Percentiles rank a stretch among this genome's conserved stretches.
Evolutionary conservation across 2,888 invertebrate species (phyloP).

Genomic region (Rutpela maculata): DNA sequence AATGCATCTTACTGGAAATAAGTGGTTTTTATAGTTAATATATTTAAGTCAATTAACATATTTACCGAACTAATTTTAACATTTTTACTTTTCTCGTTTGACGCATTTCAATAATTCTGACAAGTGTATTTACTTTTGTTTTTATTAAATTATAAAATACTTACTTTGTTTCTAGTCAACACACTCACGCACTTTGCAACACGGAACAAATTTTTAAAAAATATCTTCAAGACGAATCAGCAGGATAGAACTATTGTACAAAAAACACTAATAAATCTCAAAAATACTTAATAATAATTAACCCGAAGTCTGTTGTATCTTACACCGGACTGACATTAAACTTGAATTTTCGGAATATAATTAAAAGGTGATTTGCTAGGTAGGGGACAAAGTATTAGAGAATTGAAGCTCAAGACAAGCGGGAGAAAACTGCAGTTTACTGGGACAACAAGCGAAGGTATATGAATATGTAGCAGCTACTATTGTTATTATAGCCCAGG

Average conservation of each 20-base stretch:
- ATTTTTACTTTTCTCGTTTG: no score
- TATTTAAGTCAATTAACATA: no score
- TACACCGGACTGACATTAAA: conserved; percentile 26
- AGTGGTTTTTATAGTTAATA: no score
- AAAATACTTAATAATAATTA: neutral
- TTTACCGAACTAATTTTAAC: no score
- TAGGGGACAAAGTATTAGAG: neutral
- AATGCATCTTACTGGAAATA: no score
- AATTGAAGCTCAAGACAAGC: conserved; percentile 2
- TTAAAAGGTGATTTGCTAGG: conserved; percentile 5
- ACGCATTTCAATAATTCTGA: no score
- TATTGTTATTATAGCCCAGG: conserved; percentile 8
- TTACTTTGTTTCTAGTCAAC: neutral
- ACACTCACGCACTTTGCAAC: neutral
- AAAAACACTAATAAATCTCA: neutral
- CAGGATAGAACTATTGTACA: neutral
- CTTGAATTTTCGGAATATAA: neutral
- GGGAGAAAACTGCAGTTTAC: conserved; percentile 2
- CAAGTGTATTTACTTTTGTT: no score
- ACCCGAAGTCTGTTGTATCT: neutral
- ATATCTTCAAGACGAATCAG: neutral
- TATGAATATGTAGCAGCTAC: neutral
- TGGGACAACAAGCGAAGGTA: neutral
- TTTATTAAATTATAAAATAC: neutral
- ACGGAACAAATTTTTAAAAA: neutral